phyloP scores from a whole-genome alignment of 2,113 vertebrate genomes.

The Potamarius usumacintae region DNA sequence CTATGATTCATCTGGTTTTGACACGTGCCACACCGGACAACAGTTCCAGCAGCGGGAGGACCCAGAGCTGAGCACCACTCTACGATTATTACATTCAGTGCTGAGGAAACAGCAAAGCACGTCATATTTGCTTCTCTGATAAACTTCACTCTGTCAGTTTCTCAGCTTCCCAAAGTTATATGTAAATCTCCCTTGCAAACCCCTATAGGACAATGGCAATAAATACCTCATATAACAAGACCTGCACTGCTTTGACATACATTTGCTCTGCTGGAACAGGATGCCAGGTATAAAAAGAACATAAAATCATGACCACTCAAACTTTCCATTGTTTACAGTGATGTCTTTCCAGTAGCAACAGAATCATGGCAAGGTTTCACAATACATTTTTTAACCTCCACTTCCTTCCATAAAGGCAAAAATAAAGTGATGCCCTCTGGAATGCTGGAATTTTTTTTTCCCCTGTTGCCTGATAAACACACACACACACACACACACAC shows the following conservation, averaged over 20 bases:
- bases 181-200: slow-evolving; percentile 1
- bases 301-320: slow-evolving; percentile 19
- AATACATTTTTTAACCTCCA: background rate
- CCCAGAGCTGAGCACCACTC: background rate
- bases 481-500: background rate
- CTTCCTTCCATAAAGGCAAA: slow-evolving; percentile 13
- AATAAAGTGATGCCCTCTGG: background rate
- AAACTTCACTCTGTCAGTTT: background rate
- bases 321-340: slow-evolving; percentile 19
- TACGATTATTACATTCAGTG: background rate
- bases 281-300: slow-evolving; percentile 7
- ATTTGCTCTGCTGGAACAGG: background rate
- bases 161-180: background rate
- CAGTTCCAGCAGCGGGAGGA: background rate
- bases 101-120: background rate
- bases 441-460: background rate
- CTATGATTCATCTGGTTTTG: background rate
- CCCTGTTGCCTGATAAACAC: background rate
- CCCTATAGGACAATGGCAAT: background rate
- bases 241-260: slow-evolving; percentile 4
- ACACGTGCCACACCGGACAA: background rate
- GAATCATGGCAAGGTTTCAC: slow-evolving; percentile 5
- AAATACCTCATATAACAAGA: background rate
- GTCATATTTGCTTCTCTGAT: background rate
- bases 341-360: background rate